These are phyloP conservation scores for Oceanodroma leucorhoa DNA, from an alignment of 2,797 vertebrate genomes.

Conservation along the genomic window DNA sequence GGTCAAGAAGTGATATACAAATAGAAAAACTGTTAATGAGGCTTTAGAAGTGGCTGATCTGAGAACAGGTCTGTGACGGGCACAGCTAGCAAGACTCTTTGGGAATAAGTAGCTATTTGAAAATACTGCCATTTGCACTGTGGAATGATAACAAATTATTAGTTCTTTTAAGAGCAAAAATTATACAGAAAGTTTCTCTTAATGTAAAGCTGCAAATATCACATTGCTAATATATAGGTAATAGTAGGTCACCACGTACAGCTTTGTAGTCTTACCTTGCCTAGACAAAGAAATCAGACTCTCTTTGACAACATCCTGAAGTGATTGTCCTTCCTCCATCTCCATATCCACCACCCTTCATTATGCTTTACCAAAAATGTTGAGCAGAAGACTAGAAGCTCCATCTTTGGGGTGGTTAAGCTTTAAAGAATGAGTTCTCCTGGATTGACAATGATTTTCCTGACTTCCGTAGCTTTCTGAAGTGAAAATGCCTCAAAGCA, in stretches of 20 bases:
- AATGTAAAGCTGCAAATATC: not conserved
- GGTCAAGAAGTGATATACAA: not conserved
- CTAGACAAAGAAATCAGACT: not conserved
- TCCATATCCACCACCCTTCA: not conserved
- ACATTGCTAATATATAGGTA: not conserved
- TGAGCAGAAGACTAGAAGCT: not conserved
- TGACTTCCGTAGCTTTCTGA: not conserved
- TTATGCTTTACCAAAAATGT: not conserved
- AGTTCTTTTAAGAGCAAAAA: not conserved
- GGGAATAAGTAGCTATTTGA: not conserved
- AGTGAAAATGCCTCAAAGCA: not conserved
- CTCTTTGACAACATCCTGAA: not conserved
- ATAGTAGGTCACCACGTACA: not conserved
- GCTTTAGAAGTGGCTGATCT: not conserved
- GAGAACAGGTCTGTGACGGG: not conserved
- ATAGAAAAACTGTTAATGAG: not conserved
- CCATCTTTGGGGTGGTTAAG: not conserved
- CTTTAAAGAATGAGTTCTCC: not conserved
- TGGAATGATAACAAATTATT: not conserved
- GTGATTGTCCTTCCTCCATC: not conserved
- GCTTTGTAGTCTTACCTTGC: not conserved
- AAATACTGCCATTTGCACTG: not conserved
- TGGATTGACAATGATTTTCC: not conserved
- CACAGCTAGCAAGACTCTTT: not conserved
- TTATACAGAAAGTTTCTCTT: not conserved